Percentiles rank a stretch among this genome's conserved stretches.
These are phyloP conservation scores for Muschampia plurimacula DNA, from an alignment of 2,888 invertebrate species.

Conservation along the genomic window DNA sequence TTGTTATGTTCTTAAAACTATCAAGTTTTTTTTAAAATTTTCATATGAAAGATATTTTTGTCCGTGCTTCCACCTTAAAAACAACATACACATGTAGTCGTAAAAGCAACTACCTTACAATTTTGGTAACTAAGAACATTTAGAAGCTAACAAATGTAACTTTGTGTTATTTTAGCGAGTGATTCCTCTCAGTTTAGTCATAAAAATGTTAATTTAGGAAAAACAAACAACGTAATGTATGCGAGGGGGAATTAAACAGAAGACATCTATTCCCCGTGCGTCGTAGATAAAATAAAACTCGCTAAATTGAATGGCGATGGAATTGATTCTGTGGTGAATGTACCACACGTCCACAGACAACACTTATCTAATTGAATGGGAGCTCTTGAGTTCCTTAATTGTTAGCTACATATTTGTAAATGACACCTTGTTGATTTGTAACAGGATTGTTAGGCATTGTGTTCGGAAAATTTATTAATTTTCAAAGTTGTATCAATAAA, in stretches of 20 bases:
- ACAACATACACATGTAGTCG: neutral
- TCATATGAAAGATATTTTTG: no score
- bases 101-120: neutral
- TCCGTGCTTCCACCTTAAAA: neutral
- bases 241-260: conserved; percentile 75
- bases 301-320: conserved; percentile 61
- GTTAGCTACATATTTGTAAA: neutral
- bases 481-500: no score
- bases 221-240: conserved; percentile 83
- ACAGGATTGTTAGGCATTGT: neutral
- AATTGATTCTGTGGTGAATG: conserved; percentile 49
- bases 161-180: conserved; percentile 68
- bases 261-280: conserved; percentile 56
- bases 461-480: no score
- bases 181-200: conserved; percentile 81
- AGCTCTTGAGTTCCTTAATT: neutral
- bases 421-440: neutral
- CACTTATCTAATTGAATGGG: conserved; percentile 35
- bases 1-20: neutral
- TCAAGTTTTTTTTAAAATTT: no score
- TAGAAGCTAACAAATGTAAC: conserved; percentile 37
- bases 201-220: conserved; percentile 85
- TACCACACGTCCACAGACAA: conserved; percentile 29
- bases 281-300: conserved; percentile 59
- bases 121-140: conserved; percentile 21